Percentiles rank a stretch among this genome's conserved stretches.
These are phyloP conservation scores for Bufo bufo DNA, from an alignment of 2,113 vertebrate genomes.

Conservation along the genomic window DNA sequence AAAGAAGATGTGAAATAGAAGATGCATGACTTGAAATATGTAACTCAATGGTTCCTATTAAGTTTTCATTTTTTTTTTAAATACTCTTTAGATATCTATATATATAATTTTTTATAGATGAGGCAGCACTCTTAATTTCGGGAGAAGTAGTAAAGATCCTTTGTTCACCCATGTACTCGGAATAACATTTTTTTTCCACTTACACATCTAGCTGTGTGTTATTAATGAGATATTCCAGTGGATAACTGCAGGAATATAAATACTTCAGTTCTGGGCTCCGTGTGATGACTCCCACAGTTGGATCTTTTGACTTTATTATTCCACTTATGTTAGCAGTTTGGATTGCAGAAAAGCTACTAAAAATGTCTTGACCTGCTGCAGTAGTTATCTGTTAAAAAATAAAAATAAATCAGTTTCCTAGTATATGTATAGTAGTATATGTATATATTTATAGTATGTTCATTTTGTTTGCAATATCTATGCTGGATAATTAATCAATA, in stretches of 20 bases:
- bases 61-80: neutral
- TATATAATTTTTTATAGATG: too few relatives aligned
- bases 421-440: too few relatives aligned
- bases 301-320: constrained; percentile 68
- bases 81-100: neutral
- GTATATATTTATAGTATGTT: neutral
- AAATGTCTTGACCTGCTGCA: constrained; percentile 64
- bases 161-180: too few relatives aligned
- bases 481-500: too few relatives aligned
- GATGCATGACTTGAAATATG: too few relatives aligned
- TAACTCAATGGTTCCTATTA: too few relatives aligned
- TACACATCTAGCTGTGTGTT: constrained; percentile 73
- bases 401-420: neutral
- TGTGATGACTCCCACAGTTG: constrained; percentile 66
- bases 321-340: constrained; percentile 71
- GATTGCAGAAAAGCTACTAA: constrained; percentile 72
- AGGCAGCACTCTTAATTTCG: too few relatives aligned
- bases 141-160: too few relatives aligned
- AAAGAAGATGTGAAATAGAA: neutral
- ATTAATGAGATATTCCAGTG: constrained; percentile 75
- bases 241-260: constrained; percentile 74
- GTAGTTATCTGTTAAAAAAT: constrained; percentile 64
- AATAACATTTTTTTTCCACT: constrained; percentile 45
- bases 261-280: constrained; percentile 73
- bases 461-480: neutral